A percentile compares a stretch with the other conserved stretches of the same genome.
Evolutionary conservation across 2,888 invertebrate species (phyloP).

Genomic region (Drosophila multiciliata): DNA sequence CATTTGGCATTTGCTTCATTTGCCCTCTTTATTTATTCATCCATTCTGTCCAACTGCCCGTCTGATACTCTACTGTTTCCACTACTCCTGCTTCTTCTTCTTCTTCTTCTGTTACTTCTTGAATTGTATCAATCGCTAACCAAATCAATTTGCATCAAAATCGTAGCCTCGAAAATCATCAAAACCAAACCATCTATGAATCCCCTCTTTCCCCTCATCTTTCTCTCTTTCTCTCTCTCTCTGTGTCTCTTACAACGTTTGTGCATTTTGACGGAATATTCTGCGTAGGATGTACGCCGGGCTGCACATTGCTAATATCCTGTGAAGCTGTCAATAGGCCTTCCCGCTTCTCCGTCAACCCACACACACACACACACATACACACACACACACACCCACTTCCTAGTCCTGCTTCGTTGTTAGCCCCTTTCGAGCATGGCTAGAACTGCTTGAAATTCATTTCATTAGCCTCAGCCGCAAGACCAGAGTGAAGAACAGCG

Average conservation of each 20-base stretch:
- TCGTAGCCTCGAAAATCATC: slow-evolving; percentile 58
- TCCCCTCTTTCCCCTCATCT: background rate
- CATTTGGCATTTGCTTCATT: slow-evolving; percentile 77
- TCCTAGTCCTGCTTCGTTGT: background rate
- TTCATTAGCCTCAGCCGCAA: slow-evolving; percentile 50
- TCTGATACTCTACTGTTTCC: background rate
- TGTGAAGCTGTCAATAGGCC: slow-evolving; percentile 38
- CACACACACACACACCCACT: background rate
- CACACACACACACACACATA: background rate
- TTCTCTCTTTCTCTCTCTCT: background rate
- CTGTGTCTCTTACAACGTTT: slow-evolving; percentile 5
- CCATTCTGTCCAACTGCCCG: slow-evolving; percentile 54
- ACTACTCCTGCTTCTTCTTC: background rate
- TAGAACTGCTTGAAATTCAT: slow-evolving; percentile 65
- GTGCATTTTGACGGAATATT: slow-evolving; percentile 56
- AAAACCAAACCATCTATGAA: slow-evolving; percentile 43
- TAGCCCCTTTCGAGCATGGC: slow-evolving; percentile 12
- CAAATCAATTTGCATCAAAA: slow-evolving; percentile 75
- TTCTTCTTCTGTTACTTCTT: slow-evolving; percentile 13
- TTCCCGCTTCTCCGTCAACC: background rate
- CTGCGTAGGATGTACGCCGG: slow-evolving; percentile 75
- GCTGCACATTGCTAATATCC: slow-evolving; percentile 78
- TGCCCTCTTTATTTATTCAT: slow-evolving; percentile 78
- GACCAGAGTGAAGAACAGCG: background rate
- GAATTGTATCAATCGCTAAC: slow-evolving; percentile 66